Evolutionary conservation across 1,140 invertebrate genomes (phyloP).

Genomic region (Aradophagus sp.): DNA sequence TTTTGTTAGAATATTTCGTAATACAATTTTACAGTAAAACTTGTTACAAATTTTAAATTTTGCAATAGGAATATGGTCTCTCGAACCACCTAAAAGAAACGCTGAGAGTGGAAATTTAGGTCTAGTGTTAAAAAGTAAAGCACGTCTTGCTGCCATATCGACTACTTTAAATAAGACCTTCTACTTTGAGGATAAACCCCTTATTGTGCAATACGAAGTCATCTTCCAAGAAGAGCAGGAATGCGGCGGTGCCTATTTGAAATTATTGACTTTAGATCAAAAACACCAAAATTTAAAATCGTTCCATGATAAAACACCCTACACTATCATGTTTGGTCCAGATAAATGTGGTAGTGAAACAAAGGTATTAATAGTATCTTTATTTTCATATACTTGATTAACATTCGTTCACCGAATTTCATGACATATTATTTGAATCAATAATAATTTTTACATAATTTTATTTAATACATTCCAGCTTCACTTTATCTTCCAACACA

Average conservation of each 20-base stretch:
- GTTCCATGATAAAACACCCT: constrained; percentile 97
- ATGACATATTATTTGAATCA: constrained; percentile 6
- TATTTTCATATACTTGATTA: too few relatives aligned
- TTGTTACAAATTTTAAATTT: too few relatives aligned
- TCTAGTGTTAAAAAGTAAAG: constrained; percentile 94
- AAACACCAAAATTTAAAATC: constrained; percentile 84
- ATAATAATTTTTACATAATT: constrained; percentile 14
- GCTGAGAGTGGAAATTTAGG: constrained; percentile 89
- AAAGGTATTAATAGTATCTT: constrained; percentile 83
- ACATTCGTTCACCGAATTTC: too few relatives aligned
- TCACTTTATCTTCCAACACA: constrained; percentile 98
- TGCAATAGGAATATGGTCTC: constrained; percentile 81
- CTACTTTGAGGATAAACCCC: constrained; percentile 88
- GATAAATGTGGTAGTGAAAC: constrained; percentile 98
- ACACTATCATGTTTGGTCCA: constrained; percentile 99
- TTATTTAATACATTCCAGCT: constrained; percentile 75
- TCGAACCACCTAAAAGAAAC: constrained; percentile 86
- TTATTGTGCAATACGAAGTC: constrained; percentile 97
- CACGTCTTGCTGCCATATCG: constrained; percentile 96
- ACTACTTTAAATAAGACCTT: constrained; percentile 88
- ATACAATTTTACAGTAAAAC: too few relatives aligned
- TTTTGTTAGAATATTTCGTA: too few relatives aligned
- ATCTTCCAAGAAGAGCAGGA: constrained; percentile 94
- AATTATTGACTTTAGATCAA: constrained; percentile 85
- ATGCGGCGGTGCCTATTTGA: constrained; percentile 98